A percentile compares a stretch with the other conserved stretches of the same genome.
Evolutionary conservation across 2,113 vertebrate species (phyloP).

Genomic region (Hippocampus comes): DNA sequence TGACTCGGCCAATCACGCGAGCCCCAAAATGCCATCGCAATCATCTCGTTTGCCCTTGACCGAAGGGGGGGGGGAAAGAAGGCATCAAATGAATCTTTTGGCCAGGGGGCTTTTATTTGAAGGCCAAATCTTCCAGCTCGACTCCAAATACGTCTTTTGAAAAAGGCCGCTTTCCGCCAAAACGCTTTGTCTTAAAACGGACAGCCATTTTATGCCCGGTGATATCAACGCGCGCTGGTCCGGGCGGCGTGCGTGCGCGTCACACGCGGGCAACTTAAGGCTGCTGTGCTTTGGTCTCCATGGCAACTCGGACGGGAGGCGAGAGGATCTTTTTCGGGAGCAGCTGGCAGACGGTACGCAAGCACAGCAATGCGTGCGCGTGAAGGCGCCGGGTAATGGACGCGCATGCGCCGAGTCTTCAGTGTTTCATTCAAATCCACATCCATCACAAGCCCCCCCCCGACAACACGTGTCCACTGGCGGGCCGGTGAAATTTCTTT

Average conservation of each 20-base stretch:
- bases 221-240: slow-evolving; percentile 36
- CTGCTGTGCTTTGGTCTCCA: slow-evolving; percentile 64
- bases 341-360: slow-evolving; percentile 23
- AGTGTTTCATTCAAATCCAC: slow-evolving; percentile 15
- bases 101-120: background rate
- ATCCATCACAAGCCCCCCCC: slow-evolving; percentile 16
- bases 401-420: slow-evolving; percentile 21
- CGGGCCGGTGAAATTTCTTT: slow-evolving; percentile 56
- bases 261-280: slow-evolving; percentile 37
- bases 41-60: no score
- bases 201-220: background rate
- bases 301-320: slow-evolving; percentile 70
- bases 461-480: slow-evolving; percentile 34
- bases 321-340: slow-evolving; percentile 45
- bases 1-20: no score
- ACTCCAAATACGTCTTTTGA: slow-evolving; percentile 24
- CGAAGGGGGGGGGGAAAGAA: no score
- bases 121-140: slow-evolving; percentile 5
- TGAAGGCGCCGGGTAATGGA: background rate
- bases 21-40: no score
- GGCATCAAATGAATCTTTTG: no score
- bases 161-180: background rate
- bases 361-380: background rate
- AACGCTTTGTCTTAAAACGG: no score
- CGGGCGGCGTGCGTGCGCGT: slow-evolving; percentile 42